Conservation (phyloP, 92 coral and sea anemone species). For the Epizoanthus ramosus region DNA sequence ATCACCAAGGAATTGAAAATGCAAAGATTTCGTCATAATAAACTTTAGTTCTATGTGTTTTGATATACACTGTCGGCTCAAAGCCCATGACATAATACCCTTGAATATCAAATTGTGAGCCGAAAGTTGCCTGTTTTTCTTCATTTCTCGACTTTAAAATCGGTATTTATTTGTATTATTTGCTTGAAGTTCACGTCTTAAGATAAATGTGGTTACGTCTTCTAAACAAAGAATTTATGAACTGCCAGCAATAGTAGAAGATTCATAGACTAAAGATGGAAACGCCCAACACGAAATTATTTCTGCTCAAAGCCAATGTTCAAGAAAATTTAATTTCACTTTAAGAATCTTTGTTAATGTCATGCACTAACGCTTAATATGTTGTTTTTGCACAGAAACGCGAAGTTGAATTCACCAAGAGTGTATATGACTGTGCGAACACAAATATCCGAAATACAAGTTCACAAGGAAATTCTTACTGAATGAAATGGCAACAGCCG, state of each 20-base stretch:
- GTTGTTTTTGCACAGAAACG: conserved; percentile 40
- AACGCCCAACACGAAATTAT: conserved; percentile 19
- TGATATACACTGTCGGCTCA: not conserved
- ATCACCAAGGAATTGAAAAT: conserved; percentile 53
- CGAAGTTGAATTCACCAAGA: conserved; percentile 39
- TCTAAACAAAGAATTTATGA: not conserved
- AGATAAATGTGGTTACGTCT: not conserved
- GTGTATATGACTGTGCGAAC: conserved; percentile 27
- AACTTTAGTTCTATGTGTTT: not conserved
- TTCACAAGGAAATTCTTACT: conserved; percentile 22
- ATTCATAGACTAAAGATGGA: not conserved
- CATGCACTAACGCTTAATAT: conserved; percentile 11
- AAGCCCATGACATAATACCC: not conserved
- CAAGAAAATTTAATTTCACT: not conserved
- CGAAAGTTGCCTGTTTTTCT: conserved; percentile 20
- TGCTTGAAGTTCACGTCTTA: not conserved
- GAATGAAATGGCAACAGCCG: not conserved
- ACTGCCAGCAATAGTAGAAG: not conserved
- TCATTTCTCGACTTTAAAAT: not conserved
- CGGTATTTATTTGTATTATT: not conserved
- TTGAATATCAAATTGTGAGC: conserved; percentile 26
- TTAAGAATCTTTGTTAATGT: not conserved
- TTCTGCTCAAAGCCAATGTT: not conserved
- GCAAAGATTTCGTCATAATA: not conserved
- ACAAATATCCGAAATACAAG: conserved; percentile 20